Base-by-base conservation (phyloP, 2,113 vertebrate genomes). In the Rhinogobius similis region DNA sequence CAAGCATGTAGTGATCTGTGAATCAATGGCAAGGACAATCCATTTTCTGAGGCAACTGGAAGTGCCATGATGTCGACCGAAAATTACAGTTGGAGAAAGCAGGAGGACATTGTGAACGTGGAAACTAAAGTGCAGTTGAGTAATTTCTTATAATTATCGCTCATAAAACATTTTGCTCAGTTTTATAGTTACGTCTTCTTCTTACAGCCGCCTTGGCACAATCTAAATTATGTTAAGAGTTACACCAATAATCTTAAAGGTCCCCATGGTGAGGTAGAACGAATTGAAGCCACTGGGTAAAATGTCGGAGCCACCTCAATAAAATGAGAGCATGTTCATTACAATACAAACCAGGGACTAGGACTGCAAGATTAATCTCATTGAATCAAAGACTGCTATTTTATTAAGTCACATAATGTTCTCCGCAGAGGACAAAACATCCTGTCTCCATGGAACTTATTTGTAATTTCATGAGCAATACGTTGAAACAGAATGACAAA, bases 211-310 rank as follows among this genome's bases (percentile, higher is more conserved):
- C 18, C 21, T 52, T 52, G 50, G 50, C n/a, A 52, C n/a, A 10
- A 9, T 52, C 10, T 7, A n/a, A n/a, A 48, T 41, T 41, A 50
- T 50, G 46, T 26, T 55, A 55, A 55, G 52, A 23, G 50, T 53
- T 53, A 53, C 50, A 53, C 50, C 50, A 53, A 56, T 56, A 16
- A 58, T 29, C 24, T 27, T 58, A 29, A 58, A 58, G 26, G 26
- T 58, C 26, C 24, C 24, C 14, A 10, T 27, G 26, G 24, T 29
- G 26, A 9, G 16, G 14, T 20, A 58, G 26, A 29, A 29, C 14
- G 13, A 14, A 58, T 58, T 58, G 23, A 26, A 55, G 52, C 52
- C 12, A 26, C 52, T 26, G 52, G 52, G 52, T 53, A 24, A 53
- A 10, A 52, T 4, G 21, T 26, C 14, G 52, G 53, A 27, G 55